phyloP scores from a whole-genome alignment of 2,113 vertebrate species.

The Herpailurus yagouaroundi region DNA sequence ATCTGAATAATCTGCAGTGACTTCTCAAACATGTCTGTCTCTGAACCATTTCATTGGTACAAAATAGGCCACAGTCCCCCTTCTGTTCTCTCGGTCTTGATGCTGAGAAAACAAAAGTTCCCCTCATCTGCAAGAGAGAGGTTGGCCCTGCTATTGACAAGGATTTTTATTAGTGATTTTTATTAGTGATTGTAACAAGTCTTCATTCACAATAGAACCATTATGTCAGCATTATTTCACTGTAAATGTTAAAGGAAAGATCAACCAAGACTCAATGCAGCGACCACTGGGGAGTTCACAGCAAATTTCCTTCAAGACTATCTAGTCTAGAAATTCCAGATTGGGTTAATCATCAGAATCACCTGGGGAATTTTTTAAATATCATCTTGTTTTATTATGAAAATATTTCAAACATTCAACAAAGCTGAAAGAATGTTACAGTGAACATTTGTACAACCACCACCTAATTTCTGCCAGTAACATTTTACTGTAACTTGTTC shows the following conservation, averaged over 20 bases:
- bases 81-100: not conserved
- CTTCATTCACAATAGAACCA: not conserved
- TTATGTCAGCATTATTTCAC: not conserved
- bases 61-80: not conserved
- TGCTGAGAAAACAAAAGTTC: not conserved
- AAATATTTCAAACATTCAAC: constrained; percentile 15
- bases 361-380: not conserved
- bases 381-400: not conserved
- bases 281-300: not conserved
- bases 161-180: constrained; percentile 38
- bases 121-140: not conserved
- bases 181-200: not conserved
- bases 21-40: not conserved
- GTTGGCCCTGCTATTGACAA: not conserved
- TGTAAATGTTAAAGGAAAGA: constrained; percentile 46
- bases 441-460: not conserved
- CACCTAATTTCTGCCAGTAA: not conserved
- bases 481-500: not conserved
- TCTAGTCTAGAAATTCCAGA: not conserved
- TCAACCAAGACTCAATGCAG: not conserved
- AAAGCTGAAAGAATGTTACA: not conserved
- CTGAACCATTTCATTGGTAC: not conserved
- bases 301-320: not conserved
- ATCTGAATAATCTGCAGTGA: not conserved
- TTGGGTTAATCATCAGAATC: not conserved